phyloP scores from a whole-genome alignment of 1,140 invertebrate genomes.

The Antheraea mylitta region DNA sequence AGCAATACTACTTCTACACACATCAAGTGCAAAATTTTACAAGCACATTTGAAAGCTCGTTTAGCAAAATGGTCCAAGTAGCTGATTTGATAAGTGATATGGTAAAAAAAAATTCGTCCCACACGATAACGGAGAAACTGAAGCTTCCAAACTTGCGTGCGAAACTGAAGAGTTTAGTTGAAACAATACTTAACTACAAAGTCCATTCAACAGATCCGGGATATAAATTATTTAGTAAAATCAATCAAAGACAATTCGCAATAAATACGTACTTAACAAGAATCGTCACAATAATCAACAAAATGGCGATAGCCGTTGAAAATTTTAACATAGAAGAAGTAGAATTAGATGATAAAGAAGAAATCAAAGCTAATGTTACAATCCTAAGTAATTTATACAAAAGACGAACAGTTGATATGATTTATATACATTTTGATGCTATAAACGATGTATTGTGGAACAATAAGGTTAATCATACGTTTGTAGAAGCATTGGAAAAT shows the following conservation, averaged over 20 bases:
- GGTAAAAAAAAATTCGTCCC: slow-evolving; percentile 41
- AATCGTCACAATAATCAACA: slow-evolving; percentile 57
- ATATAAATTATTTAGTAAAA: slow-evolving; percentile 48
- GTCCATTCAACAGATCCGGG: slow-evolving; percentile 41
- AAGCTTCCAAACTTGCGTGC: slow-evolving; percentile 39
- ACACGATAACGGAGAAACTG: slow-evolving; percentile 35
- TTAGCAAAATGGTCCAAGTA: slow-evolving; percentile 43
- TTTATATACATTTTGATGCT: slow-evolving; percentile 63
- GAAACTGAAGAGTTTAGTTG: slow-evolving; percentile 41
- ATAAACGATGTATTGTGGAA: slow-evolving; percentile 56
- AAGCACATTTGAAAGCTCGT: slow-evolving; percentile 55
- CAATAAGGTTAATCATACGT: slow-evolving; percentile 42
- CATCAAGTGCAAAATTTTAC: slow-evolving; percentile 47
- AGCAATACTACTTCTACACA: slow-evolving; percentile 73
- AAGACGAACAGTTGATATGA: slow-evolving; percentile 52
- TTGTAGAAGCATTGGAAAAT: slow-evolving; percentile 38
- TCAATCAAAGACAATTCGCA: slow-evolving; percentile 50
- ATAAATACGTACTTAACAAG: slow-evolving; percentile 61
- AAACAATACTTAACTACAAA: slow-evolving; percentile 47
- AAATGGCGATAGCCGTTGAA: slow-evolving; percentile 41
- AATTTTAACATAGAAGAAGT: slow-evolving; percentile 33
- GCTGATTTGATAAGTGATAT: slow-evolving; percentile 41
- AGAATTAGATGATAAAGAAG: slow-evolving; percentile 37
- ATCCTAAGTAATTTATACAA: slow-evolving; percentile 52
- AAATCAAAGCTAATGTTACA: slow-evolving; percentile 38